Evolutionary conservation across 2,797 vertebrate genomes (phyloP), one percentile per base, ranked within the genome.

Genomic region (Tarsius wallacei): DNA sequence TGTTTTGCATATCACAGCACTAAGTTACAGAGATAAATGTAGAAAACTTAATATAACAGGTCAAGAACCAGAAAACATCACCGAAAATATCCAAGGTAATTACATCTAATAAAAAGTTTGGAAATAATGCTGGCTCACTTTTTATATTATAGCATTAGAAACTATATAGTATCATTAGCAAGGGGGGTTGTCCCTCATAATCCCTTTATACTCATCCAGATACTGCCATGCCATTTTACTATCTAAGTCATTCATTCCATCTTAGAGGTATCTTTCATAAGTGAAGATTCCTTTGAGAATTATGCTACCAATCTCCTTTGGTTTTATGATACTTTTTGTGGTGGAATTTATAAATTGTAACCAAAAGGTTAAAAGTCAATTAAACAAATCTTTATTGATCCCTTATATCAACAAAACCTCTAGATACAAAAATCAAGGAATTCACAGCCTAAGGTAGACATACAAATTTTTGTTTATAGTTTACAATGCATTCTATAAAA

Each of bases 61-160:
- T 83, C 53, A 12, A 93, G 61, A 86, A 71, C 80, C 9, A 55
- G 7, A 78, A 84, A 73, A 1, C 2, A 5, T 28, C 13, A 63
- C 59, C 24, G 12, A 14, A 47, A 91, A 83, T 86, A 74, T 68
- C 5, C 28, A 90, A 98, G 26, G 2, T 55, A 59, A 93, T 57
- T 83, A 55, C 81, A 97, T 70, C 33, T 42, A 90, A 17, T 80
- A 42, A 4, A 91, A 47, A 14, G 5, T 21, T 57, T 31, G 21
- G 17, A 19, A 85, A 97, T 91, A 96, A 28, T 31, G 21, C 1
- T 64, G 33, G 93, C 6, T 61, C 47, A 12, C 93, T 26, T 0
- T 87, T 26, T 83, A 88, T 92, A 64, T 89, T 8, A 22, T 83
- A 11, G 1, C 89, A 36, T 31, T 66, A 82, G 6, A 85, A 63